A percentile compares a stretch with the other conserved stretches of the same genome.
phyloP scores from a whole-genome alignment of 2,113 vertebrate species.

The Leptobrachium ailaonicum region DNA sequence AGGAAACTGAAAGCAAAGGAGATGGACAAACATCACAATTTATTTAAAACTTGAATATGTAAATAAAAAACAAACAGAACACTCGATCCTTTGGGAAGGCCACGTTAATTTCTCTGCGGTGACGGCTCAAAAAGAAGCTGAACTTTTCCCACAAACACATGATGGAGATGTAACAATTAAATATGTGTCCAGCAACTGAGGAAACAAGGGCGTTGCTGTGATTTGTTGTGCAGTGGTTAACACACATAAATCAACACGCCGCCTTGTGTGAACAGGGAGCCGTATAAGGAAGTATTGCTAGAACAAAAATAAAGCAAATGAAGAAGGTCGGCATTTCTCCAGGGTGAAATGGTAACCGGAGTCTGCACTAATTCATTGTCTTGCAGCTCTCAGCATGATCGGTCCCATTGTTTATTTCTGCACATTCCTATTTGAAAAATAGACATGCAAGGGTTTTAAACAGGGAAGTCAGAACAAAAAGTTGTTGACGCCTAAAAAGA shows the following conservation, averaged over 20 bases:
- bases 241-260: constrained; percentile 16
- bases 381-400: background rate
- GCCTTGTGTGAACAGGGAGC: no score
- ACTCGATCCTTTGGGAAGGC: no score
- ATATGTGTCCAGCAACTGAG: constrained; percentile 15
- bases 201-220: constrained; percentile 23
- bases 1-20: no score
- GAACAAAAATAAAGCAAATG: constrained; percentile 8
- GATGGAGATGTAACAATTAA: constrained; percentile 21
- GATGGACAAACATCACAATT: no score
- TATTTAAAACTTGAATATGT: no score
- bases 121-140: constrained; percentile 1
- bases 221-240: constrained; percentile 2
- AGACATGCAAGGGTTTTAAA: no score
- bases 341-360: constrained; percentile 6
- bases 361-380: constrained; percentile 1
- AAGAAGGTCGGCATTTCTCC: constrained; percentile 21
- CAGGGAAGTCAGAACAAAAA: no score
- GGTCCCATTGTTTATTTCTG: constrained; percentile 10
- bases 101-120: background rate
- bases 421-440: background rate
- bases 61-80: no score
- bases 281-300: constrained; percentile 20
- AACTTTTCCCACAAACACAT: constrained; percentile 31
- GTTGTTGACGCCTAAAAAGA: no score